Percentiles rank a stretch among this genome's conserved stretches.
phyloP scores from a whole-genome alignment of 2,888 invertebrate species.

The Mesopsocus fuscifrons region DNA sequence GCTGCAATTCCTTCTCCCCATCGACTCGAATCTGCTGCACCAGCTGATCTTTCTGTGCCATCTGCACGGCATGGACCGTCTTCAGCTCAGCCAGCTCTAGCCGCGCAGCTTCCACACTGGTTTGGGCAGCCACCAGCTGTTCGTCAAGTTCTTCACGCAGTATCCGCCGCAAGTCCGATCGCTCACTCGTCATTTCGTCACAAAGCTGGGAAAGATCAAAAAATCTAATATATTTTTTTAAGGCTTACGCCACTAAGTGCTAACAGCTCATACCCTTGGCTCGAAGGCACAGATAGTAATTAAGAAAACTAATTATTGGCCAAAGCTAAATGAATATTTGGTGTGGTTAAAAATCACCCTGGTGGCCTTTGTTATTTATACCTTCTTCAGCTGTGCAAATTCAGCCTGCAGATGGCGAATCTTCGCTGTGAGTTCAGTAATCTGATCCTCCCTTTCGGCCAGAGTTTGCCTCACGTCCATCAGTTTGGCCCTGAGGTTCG shows the following conservation, averaged over 20 bases:
- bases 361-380: no score
- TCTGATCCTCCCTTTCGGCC: conserved; percentile 40
- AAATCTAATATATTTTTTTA: conserved; percentile 14
- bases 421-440: conserved; percentile 35
- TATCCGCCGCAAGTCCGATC: conserved; percentile 34
- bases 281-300: no score
- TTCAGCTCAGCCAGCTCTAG: conserved; percentile 17
- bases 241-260: no score
- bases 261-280: no score
- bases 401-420: conserved; percentile 46
- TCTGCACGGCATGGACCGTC: conserved; percentile 17
- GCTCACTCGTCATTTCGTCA: conserved; percentile 33
- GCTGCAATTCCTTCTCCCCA: conserved; percentile 56
- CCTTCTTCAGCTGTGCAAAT: conserved; percentile 42
- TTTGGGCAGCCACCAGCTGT: conserved; percentile 35
- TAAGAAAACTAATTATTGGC: no score
- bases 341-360: no score
- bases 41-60: neutral
- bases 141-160: conserved; percentile 40
- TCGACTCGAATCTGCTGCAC: conserved; percentile 19
- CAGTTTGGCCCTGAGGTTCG: conserved; percentile 42
- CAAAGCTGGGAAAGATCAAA: conserved; percentile 24
- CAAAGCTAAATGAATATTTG: no score
- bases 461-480: conserved; percentile 44
- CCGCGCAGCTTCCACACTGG: conserved; percentile 16